Base-by-base conservation (phyloP, 2,113 vertebrate genomes). In the Lichenostomus cassidix region DNA sequence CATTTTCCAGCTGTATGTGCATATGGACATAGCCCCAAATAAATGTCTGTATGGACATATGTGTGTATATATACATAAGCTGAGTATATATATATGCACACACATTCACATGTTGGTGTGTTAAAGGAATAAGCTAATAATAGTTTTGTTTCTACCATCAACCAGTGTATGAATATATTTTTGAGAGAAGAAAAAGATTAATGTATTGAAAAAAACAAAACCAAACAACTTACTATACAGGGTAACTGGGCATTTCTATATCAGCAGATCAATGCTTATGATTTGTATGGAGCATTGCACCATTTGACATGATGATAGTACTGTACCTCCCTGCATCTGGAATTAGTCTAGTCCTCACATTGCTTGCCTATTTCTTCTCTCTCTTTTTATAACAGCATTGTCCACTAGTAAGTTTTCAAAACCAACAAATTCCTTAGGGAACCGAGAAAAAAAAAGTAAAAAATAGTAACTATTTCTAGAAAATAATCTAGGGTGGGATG, bases 121-220 rank as follows among this genome's bases (percentile, higher is more conserved):
- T 95, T 97, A 97, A 97, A 98, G 97, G 98, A 98, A 97, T 98
- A 98, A 98, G 97, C 98, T 97, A 98, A 98, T 98, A 97, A 74
- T 62, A 97, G 83, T 97, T 98, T 96, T 96, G 83, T 98, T 98
- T 98, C 96, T 97, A 96, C 94, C 96, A 96, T 98, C 94, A 91
- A 96, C 76, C 84, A 89, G 88, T 96, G 91, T 97, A 95, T 73
- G 87, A 97, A 94, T 96, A 96, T 96, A 97, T 98, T 98, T 97
- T 98, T 97, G 94, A 95, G 90, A 94, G 94, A 70, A 89, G 52
- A 56, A 63, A 78, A 83, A 94, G 35, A 91, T 91, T 91, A 80
- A 87, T 92, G 83, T 97, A 94, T 80, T 97, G 79, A 96, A 95
- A 67, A 90, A 81, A 77, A 96, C 23, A 9, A 65, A 75, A 78